A percentile compares a stretch with the other conserved stretches of the same genome.
Conservation (phyloP, 92 coral and sea anemone genomes). For the Heteractis magnifica region DNA sequence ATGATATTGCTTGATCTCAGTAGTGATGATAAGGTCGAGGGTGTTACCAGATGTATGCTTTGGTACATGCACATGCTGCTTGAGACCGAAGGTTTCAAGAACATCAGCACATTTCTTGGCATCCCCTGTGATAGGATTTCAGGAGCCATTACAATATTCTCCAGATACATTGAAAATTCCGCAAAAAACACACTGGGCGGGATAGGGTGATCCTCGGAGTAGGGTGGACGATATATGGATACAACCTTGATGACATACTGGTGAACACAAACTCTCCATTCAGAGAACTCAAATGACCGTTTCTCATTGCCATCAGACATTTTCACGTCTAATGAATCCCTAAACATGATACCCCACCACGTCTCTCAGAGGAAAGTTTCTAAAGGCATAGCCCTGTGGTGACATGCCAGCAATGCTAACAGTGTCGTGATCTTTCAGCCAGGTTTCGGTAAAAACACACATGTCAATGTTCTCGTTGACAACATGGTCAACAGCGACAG, state of each 20-base stretch:
- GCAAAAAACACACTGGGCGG: conserved; percentile 1
- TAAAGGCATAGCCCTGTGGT: too few relatives aligned
- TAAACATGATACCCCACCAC: conserved; percentile 23
- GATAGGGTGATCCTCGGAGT: conserved; percentile 4
- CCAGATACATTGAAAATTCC: conserved; percentile 15
- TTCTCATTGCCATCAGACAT: conserved; percentile 31
- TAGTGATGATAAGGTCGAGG: too few relatives aligned
- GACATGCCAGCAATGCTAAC: conserved; percentile 16
- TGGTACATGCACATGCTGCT: not conserved
- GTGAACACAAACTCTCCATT: not conserved
- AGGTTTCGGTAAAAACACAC: conserved; percentile 18
- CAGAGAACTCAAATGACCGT: conserved; percentile 24
- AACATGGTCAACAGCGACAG: too few relatives aligned
- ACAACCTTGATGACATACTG: not conserved
- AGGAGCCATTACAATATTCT: conserved; percentile 15
- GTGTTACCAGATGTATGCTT: too few relatives aligned
- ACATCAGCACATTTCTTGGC: too few relatives aligned
- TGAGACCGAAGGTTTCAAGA: too few relatives aligned
- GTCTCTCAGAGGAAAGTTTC: not conserved
- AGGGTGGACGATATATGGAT: not conserved
- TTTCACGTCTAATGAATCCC: conserved; percentile 11
- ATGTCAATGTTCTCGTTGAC: too few relatives aligned
- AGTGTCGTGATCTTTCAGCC: conserved; percentile 15
- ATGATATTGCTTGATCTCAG: too few relatives aligned
- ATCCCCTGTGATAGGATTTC: not conserved